Base-by-base conservation (phyloP, 2,797 vertebrate genomes). In the Propithecus perrieri region DNA sequence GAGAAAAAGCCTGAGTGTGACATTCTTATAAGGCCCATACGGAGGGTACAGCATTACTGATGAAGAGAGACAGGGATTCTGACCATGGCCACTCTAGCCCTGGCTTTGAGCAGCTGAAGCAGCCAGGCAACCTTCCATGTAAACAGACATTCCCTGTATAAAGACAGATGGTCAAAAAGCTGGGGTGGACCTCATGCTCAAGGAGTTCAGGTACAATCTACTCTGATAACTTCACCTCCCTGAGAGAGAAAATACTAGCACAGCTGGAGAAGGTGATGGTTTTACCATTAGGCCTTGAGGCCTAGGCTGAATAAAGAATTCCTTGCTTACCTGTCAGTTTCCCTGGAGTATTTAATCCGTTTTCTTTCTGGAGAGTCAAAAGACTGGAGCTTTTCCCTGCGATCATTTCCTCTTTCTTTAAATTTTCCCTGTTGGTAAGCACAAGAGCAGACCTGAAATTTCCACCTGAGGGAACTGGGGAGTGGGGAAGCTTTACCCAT, bases 291-390 rank as follows among this genome's bases (percentile, higher is more conserved):
- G 7, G 75, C 24, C 61, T 87, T 13, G 30, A 93, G 11, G 24
- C 35, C 22, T 20, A 50, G 22, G 69, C 50, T 86, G 12, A 86
- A 55, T 38, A 30, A 63, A 88, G 59, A 61, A 24, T 69, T 65
- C 63, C 14, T 46, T 76, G 57, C 92, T 91, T 96, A 99, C 98
- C 98, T 98, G 96, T 98, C 98, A 4, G 97, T 80, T 84, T 98
- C 98, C 33, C 96, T 98, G 92, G 98, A 97, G 0, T 98, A 98
- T 97, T 98, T 97, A 93, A 98, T 96, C 78, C 98, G 98, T 84
- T 99, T 99, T 87, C 98, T 98, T 97, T 99, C 99, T 81, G 99
- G 99, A 88, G 98, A 99, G 94, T 98, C 98, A 93, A 98, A 97
- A 97, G 98, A 98, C 41, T 98, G 98, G 92, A 98, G 98, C 85